Conservation (phyloP, 2,888 invertebrate genomes). For the Sinodicranocentrus sp. region DNA sequence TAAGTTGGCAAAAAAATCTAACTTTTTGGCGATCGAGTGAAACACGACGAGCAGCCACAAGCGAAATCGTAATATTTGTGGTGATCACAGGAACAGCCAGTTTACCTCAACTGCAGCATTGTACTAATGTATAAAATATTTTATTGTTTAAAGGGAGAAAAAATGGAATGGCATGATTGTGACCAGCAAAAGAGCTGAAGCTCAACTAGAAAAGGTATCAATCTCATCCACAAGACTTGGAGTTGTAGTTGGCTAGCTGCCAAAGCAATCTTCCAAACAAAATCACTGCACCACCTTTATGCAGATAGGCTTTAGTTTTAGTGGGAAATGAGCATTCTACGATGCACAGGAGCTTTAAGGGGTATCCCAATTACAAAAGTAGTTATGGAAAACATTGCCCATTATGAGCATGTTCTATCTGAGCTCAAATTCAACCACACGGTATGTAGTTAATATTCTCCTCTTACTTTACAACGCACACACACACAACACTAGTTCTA, state of each 20-base stretch:
- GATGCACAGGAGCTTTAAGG: neutral
- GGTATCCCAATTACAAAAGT: constrained; percentile 8
- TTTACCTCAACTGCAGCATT: constrained; percentile 14
- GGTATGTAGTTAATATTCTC: neutral
- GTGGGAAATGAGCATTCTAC: constrained; percentile 19
- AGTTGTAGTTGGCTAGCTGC: constrained; percentile 36
- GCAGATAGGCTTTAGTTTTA: constrained; percentile 13
- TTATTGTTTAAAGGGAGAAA: constrained; percentile 5
- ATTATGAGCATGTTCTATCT: neutral
- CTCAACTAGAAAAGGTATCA: constrained; percentile 35
- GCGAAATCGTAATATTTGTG: neutral
- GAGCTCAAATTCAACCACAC: neutral
- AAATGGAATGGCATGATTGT: constrained; percentile 20
- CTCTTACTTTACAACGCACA: neutral
- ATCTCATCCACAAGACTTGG: constrained; percentile 20
- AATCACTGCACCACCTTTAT: constrained; percentile 2
- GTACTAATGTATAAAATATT: constrained; percentile 16
- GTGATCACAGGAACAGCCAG: neutral
- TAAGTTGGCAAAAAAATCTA: neutral
- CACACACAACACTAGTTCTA: neutral
- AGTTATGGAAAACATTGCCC: neutral
- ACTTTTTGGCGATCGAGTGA: neutral
- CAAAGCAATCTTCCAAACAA: constrained; percentile 42
- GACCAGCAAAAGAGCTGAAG: constrained; percentile 42
- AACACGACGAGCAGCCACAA: neutral